These are phyloP conservation scores for Hippocampus mohnikei DNA, from an alignment of 2,113 vertebrate genomes.

Conservation along the genomic window DNA sequence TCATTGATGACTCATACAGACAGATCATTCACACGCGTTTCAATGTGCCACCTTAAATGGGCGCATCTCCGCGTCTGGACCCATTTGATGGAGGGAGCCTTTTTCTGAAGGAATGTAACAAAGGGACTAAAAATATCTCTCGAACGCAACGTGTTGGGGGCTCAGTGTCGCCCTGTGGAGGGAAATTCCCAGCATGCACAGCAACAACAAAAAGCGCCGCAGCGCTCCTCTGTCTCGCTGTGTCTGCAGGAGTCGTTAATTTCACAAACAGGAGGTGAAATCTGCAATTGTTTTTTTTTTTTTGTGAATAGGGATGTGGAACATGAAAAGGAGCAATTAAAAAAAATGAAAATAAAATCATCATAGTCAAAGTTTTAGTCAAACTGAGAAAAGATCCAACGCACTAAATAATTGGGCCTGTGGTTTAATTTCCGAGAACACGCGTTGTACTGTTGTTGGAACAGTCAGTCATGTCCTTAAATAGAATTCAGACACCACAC, in stretches of 20 bases:
- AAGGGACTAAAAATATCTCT: constrained; percentile 54
- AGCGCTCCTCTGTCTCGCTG: constrained; percentile 29
- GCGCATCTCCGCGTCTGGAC: background rate
- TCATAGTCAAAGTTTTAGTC: background rate
- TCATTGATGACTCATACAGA: constrained; percentile 7
- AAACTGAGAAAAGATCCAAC: background rate
- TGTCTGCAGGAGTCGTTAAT: constrained; percentile 35
- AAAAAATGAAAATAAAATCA: constrained; percentile 4
- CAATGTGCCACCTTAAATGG: background rate
- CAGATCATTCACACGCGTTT: background rate
- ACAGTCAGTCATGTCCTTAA: background rate
- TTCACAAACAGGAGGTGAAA: constrained; percentile 34
- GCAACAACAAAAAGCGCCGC: constrained; percentile 48
- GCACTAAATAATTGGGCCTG: background rate
- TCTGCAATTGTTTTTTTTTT: constrained; percentile 24
- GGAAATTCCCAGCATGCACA: constrained; percentile 52
- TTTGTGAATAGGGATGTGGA: constrained; percentile 5
- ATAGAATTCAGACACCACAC: background rate
- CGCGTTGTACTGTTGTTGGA: background rate
- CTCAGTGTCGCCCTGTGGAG: constrained; percentile 44
- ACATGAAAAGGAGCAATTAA: background rate
- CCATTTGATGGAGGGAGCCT: constrained; percentile 9
- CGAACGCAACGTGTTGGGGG: constrained; percentile 38
- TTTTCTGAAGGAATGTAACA: constrained; percentile 33
- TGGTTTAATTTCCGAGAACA: background rate